Evolutionary conservation across 2,113 vertebrate genomes (phyloP).

Genomic region (Tonatia bakeri): DNA sequence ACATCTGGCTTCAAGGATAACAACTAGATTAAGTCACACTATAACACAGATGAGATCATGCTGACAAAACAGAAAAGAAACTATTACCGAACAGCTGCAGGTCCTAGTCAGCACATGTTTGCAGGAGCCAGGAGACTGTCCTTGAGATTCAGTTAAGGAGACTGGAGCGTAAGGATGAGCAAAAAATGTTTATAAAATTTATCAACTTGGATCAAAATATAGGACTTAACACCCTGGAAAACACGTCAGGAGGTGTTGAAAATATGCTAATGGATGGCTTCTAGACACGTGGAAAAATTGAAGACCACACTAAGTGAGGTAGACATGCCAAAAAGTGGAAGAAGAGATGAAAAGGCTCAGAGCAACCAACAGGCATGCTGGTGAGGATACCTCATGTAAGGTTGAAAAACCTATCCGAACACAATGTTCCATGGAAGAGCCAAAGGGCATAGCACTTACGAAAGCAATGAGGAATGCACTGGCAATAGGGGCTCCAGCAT

Average conservation of each 20-base stretch:
- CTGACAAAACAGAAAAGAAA: background rate
- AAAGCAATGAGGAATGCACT: background rate
- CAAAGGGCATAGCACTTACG: too few species aligned
- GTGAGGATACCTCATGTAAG: background rate
- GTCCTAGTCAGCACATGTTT: background rate
- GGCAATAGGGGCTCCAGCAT: background rate
- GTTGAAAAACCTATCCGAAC: background rate
- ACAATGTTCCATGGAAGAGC: background rate
- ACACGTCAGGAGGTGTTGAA: background rate
- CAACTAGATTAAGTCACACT: background rate
- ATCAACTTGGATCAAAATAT: background rate
- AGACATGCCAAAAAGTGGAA: background rate
- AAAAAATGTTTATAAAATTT: background rate
- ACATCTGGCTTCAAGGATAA: background rate
- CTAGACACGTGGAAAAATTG: background rate
- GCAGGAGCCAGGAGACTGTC: background rate
- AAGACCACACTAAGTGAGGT: background rate
- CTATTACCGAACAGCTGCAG: background rate
- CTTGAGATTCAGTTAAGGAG: background rate
- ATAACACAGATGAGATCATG: background rate
- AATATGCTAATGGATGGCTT: background rate
- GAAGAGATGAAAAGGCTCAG: background rate
- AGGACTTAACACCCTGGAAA: background rate
- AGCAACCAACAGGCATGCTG: background rate
- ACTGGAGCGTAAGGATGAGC: background rate